These are phyloP conservation scores for Emys orbicularis DNA, from an alignment of 2,797 vertebrate species.

Conservation along the genomic window DNA sequence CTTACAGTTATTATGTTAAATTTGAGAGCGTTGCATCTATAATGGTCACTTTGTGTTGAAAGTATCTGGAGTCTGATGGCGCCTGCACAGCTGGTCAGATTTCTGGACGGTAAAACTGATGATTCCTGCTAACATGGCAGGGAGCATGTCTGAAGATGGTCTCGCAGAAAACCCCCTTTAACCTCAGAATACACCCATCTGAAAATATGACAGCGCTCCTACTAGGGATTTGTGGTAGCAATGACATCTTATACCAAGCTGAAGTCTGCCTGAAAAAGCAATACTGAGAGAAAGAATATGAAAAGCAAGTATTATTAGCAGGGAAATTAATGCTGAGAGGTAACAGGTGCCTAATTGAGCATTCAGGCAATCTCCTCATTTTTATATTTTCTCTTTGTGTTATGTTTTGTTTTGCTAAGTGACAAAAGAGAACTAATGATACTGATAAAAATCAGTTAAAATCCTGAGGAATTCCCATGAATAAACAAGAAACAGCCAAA, in stretches of 20 bases:
- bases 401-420: not conserved
- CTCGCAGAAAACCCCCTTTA: not conserved
- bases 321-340: constrained; percentile 67
- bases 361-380: constrained; percentile 44
- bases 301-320: constrained; percentile 45
- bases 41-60: not conserved
- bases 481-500: constrained; percentile 44
- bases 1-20: not conserved
- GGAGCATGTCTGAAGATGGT: not conserved
- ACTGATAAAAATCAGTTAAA: constrained; percentile 15
- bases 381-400: constrained; percentile 38
- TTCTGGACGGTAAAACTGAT: not conserved
- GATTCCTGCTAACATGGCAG: not conserved
- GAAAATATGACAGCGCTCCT: not conserved
- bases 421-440: constrained; percentile 49
- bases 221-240: not conserved
- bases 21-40: not conserved
- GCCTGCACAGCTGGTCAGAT: not conserved
- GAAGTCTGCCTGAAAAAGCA: constrained; percentile 4
- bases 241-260: not conserved
- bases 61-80: not conserved
- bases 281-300: not conserved
- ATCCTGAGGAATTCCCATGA: constrained; percentile 20
- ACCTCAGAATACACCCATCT: not conserved
- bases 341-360: constrained; percentile 70